Evolutionary conservation across 2,888 invertebrate genomes (phyloP).

Genomic region (Choristoneura rosaceana): DNA sequence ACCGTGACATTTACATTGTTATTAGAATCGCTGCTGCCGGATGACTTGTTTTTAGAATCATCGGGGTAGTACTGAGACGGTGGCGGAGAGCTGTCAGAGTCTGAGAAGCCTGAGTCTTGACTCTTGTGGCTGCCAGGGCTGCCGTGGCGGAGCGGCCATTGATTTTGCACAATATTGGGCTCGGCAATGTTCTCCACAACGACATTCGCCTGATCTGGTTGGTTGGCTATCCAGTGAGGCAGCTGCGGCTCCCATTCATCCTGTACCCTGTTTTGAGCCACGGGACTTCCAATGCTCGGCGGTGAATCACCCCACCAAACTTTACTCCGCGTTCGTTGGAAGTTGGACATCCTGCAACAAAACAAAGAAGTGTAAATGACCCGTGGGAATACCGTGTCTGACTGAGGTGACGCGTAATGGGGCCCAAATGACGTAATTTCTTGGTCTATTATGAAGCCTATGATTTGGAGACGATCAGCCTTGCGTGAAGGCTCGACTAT

Average conservation of each 20-base stretch:
- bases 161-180: slow-evolving; percentile 68
- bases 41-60: slow-evolving; percentile 70
- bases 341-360: slow-evolving; percentile 87
- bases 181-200: slow-evolving; percentile 71
- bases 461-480: slow-evolving; percentile 63
- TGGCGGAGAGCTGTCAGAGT: slow-evolving; percentile 89
- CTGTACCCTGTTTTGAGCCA: slow-evolving; percentile 66
- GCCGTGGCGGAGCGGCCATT: slow-evolving; percentile 80
- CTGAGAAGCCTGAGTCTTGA: slow-evolving; percentile 93
- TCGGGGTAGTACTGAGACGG: slow-evolving; percentile 76
- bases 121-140: slow-evolving; percentile 89
- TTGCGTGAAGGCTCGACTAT: slow-evolving; percentile 68
- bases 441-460: slow-evolving; percentile 69
- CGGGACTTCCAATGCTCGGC: slow-evolving; percentile 74
- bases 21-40: slow-evolving; percentile 77
- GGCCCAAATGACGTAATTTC: slow-evolving; percentile 74
- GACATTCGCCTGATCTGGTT: slow-evolving; percentile 74
- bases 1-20: slow-evolving; percentile 80
- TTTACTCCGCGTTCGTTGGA: slow-evolving; percentile 88
- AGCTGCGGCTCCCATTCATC: slow-evolving; percentile 82
- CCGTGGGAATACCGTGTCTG: slow-evolving; percentile 70
- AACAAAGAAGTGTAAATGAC: slow-evolving; percentile 69
- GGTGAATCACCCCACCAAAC: slow-evolving; percentile 88
- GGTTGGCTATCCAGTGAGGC: slow-evolving; percentile 82
- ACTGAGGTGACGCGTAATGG: slow-evolving; percentile 67